Evolutionary conservation across 2,797 vertebrate genomes (phyloP).

Genomic region (Nothura maculosa): DNA sequence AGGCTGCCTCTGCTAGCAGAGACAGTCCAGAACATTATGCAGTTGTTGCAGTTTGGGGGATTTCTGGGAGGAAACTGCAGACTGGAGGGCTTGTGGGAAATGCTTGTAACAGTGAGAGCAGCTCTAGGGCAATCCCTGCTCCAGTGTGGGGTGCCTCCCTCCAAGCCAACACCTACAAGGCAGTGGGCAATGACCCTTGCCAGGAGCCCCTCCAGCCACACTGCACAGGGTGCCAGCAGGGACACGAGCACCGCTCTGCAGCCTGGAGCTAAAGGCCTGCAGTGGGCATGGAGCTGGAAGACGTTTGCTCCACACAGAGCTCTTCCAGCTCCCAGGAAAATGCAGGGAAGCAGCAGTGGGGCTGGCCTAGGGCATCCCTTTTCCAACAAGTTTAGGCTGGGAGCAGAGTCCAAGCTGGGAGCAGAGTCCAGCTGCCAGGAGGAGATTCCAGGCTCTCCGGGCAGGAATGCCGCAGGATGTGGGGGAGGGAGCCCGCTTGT

Average conservation of each 20-base stretch:
- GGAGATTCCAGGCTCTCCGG: background rate
- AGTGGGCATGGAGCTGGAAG: background rate
- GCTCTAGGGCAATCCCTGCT: background rate
- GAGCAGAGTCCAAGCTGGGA: background rate
- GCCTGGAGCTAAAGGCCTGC: background rate
- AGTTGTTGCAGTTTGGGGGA: background rate
- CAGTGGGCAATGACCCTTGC: background rate
- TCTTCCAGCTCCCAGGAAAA: background rate
- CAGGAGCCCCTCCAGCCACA: background rate
- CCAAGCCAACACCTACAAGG: background rate
- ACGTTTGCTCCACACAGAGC: background rate
- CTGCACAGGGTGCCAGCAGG: background rate
- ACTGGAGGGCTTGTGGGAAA: background rate
- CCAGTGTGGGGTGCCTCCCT: rapidly evolving
- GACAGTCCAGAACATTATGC: background rate
- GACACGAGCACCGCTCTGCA: background rate
- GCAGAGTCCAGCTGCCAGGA: background rate
- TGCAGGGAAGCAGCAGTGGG: background rate
- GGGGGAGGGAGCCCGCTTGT: slow-evolving; percentile 27
- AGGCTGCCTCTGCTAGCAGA: slow-evolving; percentile 43
- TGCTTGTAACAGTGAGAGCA: background rate
- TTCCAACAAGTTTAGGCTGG: background rate
- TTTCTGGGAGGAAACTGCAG: slow-evolving; percentile 7
- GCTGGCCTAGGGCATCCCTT: background rate
- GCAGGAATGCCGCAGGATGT: slow-evolving; percentile 30